A percentile compares a stretch with the other conserved stretches of the same genome.
Evolutionary conservation across 2,888 invertebrate genomes (phyloP).

Genomic region (Oscheius sp.): DNA sequence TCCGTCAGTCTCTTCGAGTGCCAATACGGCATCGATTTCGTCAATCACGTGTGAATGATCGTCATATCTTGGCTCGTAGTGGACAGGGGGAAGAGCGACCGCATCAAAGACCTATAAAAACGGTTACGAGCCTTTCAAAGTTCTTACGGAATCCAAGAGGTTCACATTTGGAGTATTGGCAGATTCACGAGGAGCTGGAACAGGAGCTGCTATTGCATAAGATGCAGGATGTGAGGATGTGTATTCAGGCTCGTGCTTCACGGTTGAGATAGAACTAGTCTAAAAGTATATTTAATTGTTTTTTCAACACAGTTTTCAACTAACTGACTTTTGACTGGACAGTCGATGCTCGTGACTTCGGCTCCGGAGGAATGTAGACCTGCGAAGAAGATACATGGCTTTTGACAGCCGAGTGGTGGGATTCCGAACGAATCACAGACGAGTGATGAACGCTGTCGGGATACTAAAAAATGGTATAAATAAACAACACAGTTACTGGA

Average conservation of each 20-base stretch:
- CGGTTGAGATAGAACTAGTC: constrained; percentile 19
- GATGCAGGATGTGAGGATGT: no score
- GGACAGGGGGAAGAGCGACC: constrained; percentile 36
- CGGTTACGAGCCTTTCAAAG: no score
- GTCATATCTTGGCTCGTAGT: background rate
- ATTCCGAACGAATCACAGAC: background rate
- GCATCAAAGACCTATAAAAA: constrained; percentile 40
- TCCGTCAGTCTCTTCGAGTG: constrained; percentile 30
- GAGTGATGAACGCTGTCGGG: background rate
- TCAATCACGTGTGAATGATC: constrained; percentile 40
- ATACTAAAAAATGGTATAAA: background rate
- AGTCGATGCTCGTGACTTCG: constrained; percentile 19
- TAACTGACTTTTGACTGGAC: background rate
- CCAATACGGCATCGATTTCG: constrained; percentile 35
- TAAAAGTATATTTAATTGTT: background rate
- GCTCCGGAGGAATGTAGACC: constrained; percentile 25
- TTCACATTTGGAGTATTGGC: constrained; percentile 3
- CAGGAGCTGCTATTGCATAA: constrained; percentile 15
- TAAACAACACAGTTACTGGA: constrained; percentile 11
- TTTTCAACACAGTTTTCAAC: background rate
- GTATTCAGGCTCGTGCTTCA: constrained; percentile 4
- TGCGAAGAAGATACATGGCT: constrained; percentile 17
- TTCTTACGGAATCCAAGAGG: constrained; percentile 17
- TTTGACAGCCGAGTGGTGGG: background rate
- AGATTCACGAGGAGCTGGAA: constrained; percentile 7